phyloP scores from a whole-genome alignment of 2,113 vertebrate genomes.

The Psittacula cyanocephala region DNA sequence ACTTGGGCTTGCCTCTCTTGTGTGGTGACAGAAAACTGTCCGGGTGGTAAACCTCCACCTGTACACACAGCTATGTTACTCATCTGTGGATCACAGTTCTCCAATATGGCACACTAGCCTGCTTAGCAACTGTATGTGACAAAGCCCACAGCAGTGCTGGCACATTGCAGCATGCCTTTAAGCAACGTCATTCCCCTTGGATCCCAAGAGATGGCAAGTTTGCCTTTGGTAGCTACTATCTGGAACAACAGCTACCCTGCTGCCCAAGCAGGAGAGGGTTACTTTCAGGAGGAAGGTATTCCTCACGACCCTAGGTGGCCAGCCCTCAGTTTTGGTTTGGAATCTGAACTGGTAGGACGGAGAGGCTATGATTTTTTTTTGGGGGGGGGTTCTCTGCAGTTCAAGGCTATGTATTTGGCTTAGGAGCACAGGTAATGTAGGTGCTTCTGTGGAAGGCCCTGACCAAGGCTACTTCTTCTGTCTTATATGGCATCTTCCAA shows the following conservation, averaged over 20 bases:
- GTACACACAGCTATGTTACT: not conserved
- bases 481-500: not conserved
- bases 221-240: not conserved
- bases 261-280: not conserved
- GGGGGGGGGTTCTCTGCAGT: not conserved
- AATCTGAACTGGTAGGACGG: not conserved
- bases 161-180: not conserved
- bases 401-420: not conserved
- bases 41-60: not conserved
- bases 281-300: not conserved
- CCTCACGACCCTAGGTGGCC: not conserved
- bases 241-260: not conserved
- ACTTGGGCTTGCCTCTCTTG: not conserved
- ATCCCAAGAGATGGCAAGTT: not conserved
- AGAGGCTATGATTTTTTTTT: not conserved
- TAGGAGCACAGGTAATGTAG: not conserved
- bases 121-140: not conserved
- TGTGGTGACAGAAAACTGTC: not conserved
- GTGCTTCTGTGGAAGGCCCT: not conserved
- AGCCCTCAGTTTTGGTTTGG: not conserved
- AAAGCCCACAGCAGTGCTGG: not conserved
- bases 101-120: not conserved
- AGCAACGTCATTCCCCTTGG: not conserved
- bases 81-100: accelerated
- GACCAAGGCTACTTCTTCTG: not conserved